Conservation (phyloP, 2,113 vertebrate species). For the Beaufortia kweichowensis region DNA sequence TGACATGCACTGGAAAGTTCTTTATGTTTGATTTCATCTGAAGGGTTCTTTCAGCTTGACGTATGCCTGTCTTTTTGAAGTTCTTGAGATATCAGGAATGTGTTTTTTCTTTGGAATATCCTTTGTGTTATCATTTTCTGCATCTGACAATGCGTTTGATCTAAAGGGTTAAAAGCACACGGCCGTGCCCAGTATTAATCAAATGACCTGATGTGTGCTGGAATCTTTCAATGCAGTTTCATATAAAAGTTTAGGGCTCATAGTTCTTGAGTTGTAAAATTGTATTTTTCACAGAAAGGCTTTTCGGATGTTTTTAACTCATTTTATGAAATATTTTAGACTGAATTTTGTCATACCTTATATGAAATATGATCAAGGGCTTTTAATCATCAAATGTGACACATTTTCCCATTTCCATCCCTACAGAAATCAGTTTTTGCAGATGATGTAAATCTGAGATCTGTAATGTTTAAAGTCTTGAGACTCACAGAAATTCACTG, state of each 20-base stretch:
- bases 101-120: constrained; percentile 36
- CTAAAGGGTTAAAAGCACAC: constrained; percentile 68
- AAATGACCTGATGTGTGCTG: constrained; percentile 62
- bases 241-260: neutral
- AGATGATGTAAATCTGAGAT: constrained; percentile 33
- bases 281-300: neutral
- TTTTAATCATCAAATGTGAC: constrained; percentile 41
- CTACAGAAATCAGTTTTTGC: constrained; percentile 2
- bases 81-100: constrained; percentile 53
- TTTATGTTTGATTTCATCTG: constrained; percentile 68
- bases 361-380: constrained; percentile 60
- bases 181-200: constrained; percentile 66
- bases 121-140: neutral
- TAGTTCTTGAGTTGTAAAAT: constrained; percentile 45
- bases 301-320: constrained; percentile 49
- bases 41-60: constrained; percentile 63
- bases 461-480: constrained; percentile 71
- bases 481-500: constrained; percentile 80
- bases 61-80: constrained; percentile 53
- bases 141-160: constrained; percentile 55
- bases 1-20: constrained; percentile 81
- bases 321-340: constrained; percentile 48
- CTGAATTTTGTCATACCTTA: constrained; percentile 49
- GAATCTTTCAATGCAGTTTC: constrained; percentile 71
- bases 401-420: constrained; percentile 60